Evolutionary conservation across 2,113 vertebrate genomes (phyloP).

Genomic region (Myotis yumanensis): DNA sequence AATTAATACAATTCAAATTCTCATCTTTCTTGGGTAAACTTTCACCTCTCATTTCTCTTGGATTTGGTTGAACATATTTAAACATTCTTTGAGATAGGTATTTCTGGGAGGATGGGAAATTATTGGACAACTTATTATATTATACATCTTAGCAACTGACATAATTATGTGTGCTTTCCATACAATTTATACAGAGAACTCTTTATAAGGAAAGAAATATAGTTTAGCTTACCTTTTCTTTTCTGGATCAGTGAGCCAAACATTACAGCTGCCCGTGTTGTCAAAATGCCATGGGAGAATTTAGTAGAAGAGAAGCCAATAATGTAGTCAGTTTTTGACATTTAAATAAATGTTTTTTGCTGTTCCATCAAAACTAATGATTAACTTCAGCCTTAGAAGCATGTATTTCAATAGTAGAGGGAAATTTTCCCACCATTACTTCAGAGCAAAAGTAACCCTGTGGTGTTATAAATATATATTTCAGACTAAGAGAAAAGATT

Average conservation of each 20-base stretch:
- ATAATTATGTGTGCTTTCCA: slow-evolving; percentile 25
- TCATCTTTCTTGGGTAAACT: neutral
- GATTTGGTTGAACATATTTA: neutral
- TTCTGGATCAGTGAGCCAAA: slow-evolving; percentile 58
- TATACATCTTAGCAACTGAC: neutral
- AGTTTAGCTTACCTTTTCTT: slow-evolving; percentile 51
- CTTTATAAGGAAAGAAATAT: slow-evolving; percentile 43
- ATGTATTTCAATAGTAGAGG: slow-evolving; percentile 71
- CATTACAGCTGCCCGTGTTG: slow-evolving; percentile 61
- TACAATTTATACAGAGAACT: slow-evolving; percentile 12
- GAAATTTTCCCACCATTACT: slow-evolving; percentile 63
- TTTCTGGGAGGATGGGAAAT: neutral
- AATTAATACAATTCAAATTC: neutral
- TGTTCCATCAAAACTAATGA: slow-evolving; percentile 77
- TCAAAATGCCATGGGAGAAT: slow-evolving; percentile 65
- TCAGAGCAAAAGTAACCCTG: slow-evolving; percentile 60
- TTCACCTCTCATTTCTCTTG: neutral
- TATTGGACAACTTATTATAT: neutral
- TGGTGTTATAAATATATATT: slow-evolving; percentile 64
- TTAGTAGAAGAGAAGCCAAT: slow-evolving; percentile 67
- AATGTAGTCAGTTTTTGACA: slow-evolving; percentile 71
- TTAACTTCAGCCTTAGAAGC: slow-evolving; percentile 69
- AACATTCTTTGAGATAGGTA: neutral
- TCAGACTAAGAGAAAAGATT: slow-evolving; percentile 81
- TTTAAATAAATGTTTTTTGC: slow-evolving; percentile 79